These are phyloP conservation scores for Batillaria attramentaria DNA, from an alignment of 1,140 invertebrate genomes.

Conservation along the genomic window DNA sequence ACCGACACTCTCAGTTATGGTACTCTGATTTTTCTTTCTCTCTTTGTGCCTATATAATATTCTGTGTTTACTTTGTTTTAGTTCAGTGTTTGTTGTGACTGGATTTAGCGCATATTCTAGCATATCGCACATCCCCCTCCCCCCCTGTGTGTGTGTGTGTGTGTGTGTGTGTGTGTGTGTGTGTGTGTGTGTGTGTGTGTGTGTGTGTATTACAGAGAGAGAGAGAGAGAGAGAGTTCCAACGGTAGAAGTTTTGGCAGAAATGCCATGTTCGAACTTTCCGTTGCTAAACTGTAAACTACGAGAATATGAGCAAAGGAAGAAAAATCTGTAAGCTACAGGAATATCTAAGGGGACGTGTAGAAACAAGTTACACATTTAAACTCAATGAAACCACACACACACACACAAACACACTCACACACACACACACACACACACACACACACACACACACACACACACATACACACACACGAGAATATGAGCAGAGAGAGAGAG, in stretches of 20 bases:
- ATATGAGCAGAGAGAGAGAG: no score
- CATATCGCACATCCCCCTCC: neutral
- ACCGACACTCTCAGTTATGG: neutral
- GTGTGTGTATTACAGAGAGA: neutral
- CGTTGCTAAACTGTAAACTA: no score
- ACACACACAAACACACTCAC: neutral
- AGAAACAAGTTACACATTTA: neutral
- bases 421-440: neutral
- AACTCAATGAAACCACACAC: no score
- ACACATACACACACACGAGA: neutral
- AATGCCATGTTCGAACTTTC: no score
- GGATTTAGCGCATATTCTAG: neutral
- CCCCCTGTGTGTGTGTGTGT: constrained; percentile 21
- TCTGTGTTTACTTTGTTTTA: no score
- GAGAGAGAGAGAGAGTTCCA: constrained; percentile 8
- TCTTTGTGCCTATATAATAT: no score
- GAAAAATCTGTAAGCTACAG: no score
- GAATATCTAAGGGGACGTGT: neutral
- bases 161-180: constrained; percentile 13
- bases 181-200: constrained; percentile 4
- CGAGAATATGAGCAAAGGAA: no score
- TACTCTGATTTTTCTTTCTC: neutral
- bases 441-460: constrained; percentile 24
- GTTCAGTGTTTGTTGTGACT: no score
- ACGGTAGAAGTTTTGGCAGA: no score